phyloP scores from a whole-genome alignment of 2,113 vertebrate species.

The Lipophrys pholis region DNA sequence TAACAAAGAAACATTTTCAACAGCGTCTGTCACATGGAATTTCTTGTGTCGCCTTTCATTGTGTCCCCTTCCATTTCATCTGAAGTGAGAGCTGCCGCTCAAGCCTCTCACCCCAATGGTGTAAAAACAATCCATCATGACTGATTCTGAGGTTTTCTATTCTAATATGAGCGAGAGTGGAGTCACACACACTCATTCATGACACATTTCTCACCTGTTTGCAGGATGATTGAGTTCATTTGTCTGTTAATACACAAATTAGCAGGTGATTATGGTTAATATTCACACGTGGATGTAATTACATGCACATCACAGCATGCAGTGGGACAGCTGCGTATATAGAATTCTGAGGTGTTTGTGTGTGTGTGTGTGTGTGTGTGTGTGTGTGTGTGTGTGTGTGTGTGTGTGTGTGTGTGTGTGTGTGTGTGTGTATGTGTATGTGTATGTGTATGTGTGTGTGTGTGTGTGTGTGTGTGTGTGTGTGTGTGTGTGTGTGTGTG shows the following conservation, averaged over 20 bases:
- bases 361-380: conserved; percentile 46
- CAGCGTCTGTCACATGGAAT: conserved; percentile 62
- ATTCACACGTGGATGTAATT: no score
- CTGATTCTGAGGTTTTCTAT: neutral
- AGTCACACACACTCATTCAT: conserved; percentile 3
- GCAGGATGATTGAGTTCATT: neutral
- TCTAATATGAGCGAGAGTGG: conserved; percentile 18
- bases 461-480: no score
- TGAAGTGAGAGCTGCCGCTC: conserved; percentile 54
- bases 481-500: conserved; percentile 35
- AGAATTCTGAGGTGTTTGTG: neutral
- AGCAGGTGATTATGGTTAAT: neutral
- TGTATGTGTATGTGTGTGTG: conserved; percentile 41
- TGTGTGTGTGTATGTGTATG: conserved; percentile 46
- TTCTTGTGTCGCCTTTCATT: conserved; percentile 27
- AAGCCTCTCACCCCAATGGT: conserved; percentile 10
- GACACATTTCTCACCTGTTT: conserved; percentile 3
- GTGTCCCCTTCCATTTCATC: conserved; percentile 31
- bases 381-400: conserved; percentile 29
- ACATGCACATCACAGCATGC: no score
- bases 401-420: conserved; percentile 39
- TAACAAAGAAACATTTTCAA: conserved; percentile 40
- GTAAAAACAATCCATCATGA: conserved; percentile 17
- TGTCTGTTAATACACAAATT: neutral
- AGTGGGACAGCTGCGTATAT: no score